Conservation (phyloP, 37 sponge, comb jelly and placozoan genomes). For the Mnemiopsis leidyi region DNA sequence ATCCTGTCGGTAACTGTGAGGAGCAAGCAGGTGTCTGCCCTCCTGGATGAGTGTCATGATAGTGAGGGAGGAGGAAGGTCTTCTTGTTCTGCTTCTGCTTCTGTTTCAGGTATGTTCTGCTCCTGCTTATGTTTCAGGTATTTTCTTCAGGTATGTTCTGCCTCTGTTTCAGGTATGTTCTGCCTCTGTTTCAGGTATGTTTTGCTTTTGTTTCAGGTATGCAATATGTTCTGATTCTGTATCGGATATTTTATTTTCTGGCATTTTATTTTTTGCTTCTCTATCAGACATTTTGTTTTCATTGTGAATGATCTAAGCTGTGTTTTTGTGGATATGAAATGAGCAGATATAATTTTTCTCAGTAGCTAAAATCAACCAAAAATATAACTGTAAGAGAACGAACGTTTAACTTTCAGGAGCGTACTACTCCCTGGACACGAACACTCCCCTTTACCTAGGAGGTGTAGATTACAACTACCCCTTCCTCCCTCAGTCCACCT, state of each 20-base stretch:
- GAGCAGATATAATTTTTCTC: no score
- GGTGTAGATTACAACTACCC: neutral
- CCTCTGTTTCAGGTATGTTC: neutral
- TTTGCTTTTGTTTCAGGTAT: neutral
- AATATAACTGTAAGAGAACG: no score
- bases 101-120: neutral
- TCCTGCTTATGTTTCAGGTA: neutral
- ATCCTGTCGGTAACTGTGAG: neutral
- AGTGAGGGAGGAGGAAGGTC: neutral
- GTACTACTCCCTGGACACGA: constrained; percentile 53
- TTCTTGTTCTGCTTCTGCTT: neutral
- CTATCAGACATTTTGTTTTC: no score
- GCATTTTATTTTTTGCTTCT: no score
- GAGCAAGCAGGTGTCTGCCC: neutral
- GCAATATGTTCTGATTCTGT: no score
- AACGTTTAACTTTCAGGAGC: constrained; percentile 19
- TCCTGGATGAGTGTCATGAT: constrained; percentile 16
- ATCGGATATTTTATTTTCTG: no score
- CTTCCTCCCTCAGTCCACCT: neutral
- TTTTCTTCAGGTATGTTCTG: no score
- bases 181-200: neutral
- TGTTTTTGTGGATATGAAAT: no score
- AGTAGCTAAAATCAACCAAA: no score
- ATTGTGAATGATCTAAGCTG: no score
- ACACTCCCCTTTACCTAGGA: constrained; percentile 55